phyloP scores from a whole-genome alignment of 1,140 invertebrate species.

The Pygmarrhopalites habei region DNA sequence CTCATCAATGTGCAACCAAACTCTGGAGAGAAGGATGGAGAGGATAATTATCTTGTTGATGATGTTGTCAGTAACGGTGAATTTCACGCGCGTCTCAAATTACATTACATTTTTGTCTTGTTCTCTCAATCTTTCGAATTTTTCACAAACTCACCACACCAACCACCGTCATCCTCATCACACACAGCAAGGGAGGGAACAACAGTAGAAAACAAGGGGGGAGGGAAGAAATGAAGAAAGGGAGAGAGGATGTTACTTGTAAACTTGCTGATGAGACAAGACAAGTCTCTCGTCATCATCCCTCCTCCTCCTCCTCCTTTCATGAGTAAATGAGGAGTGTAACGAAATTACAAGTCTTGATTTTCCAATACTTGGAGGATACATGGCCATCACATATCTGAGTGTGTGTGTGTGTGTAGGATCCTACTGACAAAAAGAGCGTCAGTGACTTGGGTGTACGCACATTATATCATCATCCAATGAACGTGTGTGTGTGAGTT shows the following conservation, averaged over 20 bases:
- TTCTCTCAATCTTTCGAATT: conserved; percentile 2
- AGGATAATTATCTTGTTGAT: conserved; percentile 39
- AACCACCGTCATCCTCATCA: too few relatives aligned
- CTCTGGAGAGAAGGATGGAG: not conserved
- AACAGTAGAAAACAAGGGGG: too few relatives aligned
- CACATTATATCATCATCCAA: not conserved
- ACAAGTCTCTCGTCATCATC: not conserved
- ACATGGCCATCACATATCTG: too few relatives aligned
- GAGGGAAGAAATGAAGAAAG: too few relatives aligned
- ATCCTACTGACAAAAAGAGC: too few relatives aligned
- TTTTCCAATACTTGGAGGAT: too few relatives aligned
- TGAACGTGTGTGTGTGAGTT: not conserved
- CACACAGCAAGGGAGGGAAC: too few relatives aligned
- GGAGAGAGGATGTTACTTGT: too few relatives aligned
- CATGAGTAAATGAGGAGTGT: too few relatives aligned
- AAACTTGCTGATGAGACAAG: not conserved
- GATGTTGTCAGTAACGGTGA: conserved; percentile 38
- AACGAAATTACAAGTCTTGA: too few relatives aligned
- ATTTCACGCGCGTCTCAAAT: conserved; percentile 36
- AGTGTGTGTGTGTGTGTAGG: too few relatives aligned
- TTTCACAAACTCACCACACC: conserved; percentile 6
- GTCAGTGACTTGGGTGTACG: too few relatives aligned
- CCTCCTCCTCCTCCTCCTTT: not conserved
- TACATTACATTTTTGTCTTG: not conserved
- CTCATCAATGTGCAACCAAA: conserved; percentile 33